phyloP scores from a whole-genome alignment of 2,113 vertebrate genomes.

The Epinephelus lanceolatus region DNA sequence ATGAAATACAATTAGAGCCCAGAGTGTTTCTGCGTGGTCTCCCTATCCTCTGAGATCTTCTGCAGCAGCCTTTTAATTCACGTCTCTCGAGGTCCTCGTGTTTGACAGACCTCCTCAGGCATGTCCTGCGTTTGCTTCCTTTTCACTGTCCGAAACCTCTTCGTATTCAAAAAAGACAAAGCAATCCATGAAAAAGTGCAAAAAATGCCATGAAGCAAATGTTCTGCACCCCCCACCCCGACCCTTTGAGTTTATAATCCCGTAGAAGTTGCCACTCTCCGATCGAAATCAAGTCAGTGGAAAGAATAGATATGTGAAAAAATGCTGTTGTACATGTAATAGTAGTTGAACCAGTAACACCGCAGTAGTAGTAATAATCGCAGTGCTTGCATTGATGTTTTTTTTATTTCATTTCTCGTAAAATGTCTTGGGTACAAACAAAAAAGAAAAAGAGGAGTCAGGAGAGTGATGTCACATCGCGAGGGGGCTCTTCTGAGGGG shows the following conservation, averaged over 20 bases:
- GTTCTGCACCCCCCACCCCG: conserved; percentile 72
- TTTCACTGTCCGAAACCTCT: conserved; percentile 56
- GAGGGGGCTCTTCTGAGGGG: conserved; percentile 93
- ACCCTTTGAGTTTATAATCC: conserved; percentile 75
- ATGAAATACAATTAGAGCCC: conserved; percentile 77
- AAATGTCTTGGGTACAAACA: conserved; percentile 98
- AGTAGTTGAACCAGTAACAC: conserved; percentile 78
- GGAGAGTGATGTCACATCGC: conserved; percentile 98
- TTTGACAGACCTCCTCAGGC: conserved; percentile 43
- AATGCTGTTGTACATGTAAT: conserved; percentile 78
- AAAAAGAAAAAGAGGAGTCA: conserved; percentile 92
- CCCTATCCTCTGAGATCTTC: conserved; percentile 72
- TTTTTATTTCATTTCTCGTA: conserved; percentile 82
- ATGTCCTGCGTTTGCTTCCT: conserved; percentile 56
- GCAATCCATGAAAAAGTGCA: conserved; percentile 88
- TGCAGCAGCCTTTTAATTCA: conserved; percentile 59
- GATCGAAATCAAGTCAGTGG: conserved; percentile 81
- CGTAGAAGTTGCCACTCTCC: conserved; percentile 77
- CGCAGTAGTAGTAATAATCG: conserved; percentile 83
- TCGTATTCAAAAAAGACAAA: conserved; percentile 75
- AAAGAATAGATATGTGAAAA: conserved; percentile 82
- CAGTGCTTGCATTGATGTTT: conserved; percentile 88
- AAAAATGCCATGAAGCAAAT: conserved; percentile 87
- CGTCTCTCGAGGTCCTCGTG: conserved; percentile 56
- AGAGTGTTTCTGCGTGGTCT: conserved; percentile 76